Evolutionary conservation across 2,888 invertebrate species (phyloP).

Genomic region (Ochropacha duplaris): DNA sequence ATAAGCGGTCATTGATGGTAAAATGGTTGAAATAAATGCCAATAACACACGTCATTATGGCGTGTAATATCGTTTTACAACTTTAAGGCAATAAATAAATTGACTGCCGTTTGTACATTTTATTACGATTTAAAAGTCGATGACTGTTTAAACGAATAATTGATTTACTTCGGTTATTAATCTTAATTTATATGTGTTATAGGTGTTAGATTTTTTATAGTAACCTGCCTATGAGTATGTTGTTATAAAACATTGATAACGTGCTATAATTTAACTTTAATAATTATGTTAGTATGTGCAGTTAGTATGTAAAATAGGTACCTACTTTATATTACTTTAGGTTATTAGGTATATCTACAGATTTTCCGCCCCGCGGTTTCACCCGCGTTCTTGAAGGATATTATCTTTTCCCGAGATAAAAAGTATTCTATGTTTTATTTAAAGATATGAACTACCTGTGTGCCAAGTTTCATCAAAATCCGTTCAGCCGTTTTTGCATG

Average conservation of each 20-base stretch:
- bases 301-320: too few species aligned
- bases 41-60: conserved; percentile 80
- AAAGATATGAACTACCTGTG: too few species aligned
- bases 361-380: too few species aligned
- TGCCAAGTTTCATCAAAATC: too few species aligned
- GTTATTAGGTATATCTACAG: too few species aligned
- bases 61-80: conserved; percentile 82
- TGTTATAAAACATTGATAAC: not conserved
- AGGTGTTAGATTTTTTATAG: conserved; percentile 1
- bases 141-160: conserved; percentile 78
- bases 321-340: too few species aligned
- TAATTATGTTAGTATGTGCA: too few species aligned
- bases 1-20: conserved; percentile 73
- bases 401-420: too few species aligned
- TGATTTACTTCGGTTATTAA: conserved; percentile 78
- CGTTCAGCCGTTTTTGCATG: too few species aligned
- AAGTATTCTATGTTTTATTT: too few species aligned
- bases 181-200: conserved; percentile 66
- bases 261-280: not conserved
- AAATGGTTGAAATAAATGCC: conserved; percentile 76
- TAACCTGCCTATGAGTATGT: too few species aligned
- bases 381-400: too few species aligned
- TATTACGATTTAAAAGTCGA: conserved; percentile 82
- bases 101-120: conserved; percentile 80
- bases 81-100: conserved; percentile 81